Evolutionary conservation across 2,888 invertebrate species (phyloP), one percentile per base, ranked within the genome.

Genomic region (Drosophila tripunctata): DNA sequence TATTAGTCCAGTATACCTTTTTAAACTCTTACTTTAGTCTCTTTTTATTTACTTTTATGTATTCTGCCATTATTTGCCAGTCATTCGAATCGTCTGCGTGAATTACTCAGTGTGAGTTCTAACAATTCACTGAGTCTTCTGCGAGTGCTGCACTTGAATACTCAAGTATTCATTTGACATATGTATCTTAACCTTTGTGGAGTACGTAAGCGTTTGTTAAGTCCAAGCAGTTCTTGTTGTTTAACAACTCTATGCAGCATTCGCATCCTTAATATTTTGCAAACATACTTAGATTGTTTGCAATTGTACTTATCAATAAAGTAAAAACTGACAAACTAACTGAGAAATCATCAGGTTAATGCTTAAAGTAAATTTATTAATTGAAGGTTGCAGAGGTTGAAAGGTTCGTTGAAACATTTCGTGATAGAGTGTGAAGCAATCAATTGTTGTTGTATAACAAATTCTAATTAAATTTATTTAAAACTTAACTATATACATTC

Each of bases 131-230:
- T 24, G 38, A 41, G 62, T 58, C 62, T 58, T 36, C 38, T 4
- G 17, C 24, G 66, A 45, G 60, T 47, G 31, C 40, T 66, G 51
- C 67, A 66, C 54, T 76, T 71, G 47, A 71, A 43, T 64, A 60
- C 47, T 61, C 40, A 45, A 75, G 33, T 50, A 47, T 55, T 58
- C 38, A 51, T 68, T 64, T 71, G 69, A 68, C 69, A 75, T 47
- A 41, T 64, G 69, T 71, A 64, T 68, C 57, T 51, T 55, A 64
- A 64, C 50, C 69, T 55, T 64, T 63, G 31, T 41, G 8, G 48
- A 30, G 30, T 36, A 31, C 17, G 10, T 43, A 43, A 27, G 27
- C 27, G 3, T 27, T 27, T 64, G 74, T 41, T 54, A 61, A 55
- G 47, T 43, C 24, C 24, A 41, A 27, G 51, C 35, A 35, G 56